Percentiles rank a stretch among this genome's conserved stretches.
phyloP scores from a whole-genome alignment of 2,797 vertebrate genomes.

The Lacerta agilis region DNA sequence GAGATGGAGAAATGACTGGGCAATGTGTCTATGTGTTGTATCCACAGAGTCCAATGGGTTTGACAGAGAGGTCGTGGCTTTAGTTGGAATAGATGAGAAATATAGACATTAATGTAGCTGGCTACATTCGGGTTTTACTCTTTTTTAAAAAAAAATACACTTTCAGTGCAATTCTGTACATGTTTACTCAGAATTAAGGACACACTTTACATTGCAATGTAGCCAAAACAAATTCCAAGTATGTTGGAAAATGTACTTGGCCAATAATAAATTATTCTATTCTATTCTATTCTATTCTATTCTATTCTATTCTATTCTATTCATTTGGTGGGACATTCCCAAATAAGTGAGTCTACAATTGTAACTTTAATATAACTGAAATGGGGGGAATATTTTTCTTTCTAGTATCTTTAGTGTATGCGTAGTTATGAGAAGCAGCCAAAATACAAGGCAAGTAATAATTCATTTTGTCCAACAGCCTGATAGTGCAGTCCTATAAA shows the following conservation, averaged over 20 bases:
- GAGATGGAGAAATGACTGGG: neutral
- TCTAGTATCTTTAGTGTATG: neutral
- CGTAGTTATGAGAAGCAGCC: neutral
- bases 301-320: too few relatives aligned
- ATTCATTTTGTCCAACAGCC: neutral
- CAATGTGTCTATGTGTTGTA: neutral
- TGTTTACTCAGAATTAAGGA: neutral
- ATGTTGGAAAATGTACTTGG: too few relatives aligned
- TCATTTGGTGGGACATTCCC: neutral
- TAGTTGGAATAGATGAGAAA: neutral
- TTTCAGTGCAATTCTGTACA: neutral
- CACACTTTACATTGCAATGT: too few relatives aligned
- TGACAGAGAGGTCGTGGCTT: neutral
- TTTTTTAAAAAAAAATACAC: neutral
- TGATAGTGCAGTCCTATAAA: too few relatives aligned
- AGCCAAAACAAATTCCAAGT: too few relatives aligned
- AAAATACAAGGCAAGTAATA: neutral
- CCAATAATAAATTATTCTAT: too few relatives aligned
- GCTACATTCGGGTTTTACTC: neutral
- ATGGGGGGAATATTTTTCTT: neutral
- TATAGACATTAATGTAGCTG: neutral
- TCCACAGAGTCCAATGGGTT: neutral
- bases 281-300: too few relatives aligned
- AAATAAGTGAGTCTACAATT: neutral
- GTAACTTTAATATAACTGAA: neutral